These are phyloP conservation scores for Hydrocynus forskahlii DNA, from an alignment of 2,797 vertebrate genomes.

Conservation along the genomic window DNA sequence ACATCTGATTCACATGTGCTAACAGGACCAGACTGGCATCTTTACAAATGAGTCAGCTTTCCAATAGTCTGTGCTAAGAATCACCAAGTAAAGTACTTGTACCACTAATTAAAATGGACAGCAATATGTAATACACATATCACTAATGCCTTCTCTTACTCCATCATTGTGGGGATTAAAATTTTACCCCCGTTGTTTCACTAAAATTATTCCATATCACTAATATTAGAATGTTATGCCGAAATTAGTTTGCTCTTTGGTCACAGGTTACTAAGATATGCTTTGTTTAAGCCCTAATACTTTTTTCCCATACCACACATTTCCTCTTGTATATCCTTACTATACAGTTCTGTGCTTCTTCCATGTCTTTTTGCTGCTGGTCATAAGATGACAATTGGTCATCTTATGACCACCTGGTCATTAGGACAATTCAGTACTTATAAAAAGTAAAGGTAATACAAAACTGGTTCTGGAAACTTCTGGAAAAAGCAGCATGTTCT, in stretches of 20 bases:
- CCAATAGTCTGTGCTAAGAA: slow-evolving; percentile 3
- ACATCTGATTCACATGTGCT: slow-evolving; percentile 17
- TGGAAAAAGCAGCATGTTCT: slow-evolving; percentile 58
- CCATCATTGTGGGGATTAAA: neutral
- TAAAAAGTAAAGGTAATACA: slow-evolving; percentile 38
- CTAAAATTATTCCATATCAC: neutral
- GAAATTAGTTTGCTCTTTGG: slow-evolving; percentile 39
- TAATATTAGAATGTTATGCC: neutral
- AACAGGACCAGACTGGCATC: slow-evolving; percentile 2
- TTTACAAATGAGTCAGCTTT: neutral
- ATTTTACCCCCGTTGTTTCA: slow-evolving; percentile 4
- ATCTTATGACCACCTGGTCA: no score
- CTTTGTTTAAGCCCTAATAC: slow-evolving; percentile 13
- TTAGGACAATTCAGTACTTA: slow-evolving; percentile 36
- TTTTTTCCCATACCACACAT: neutral
- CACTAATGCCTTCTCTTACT: neutral
- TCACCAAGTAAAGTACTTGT: slow-evolving; percentile 20
- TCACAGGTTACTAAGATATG: slow-evolving; percentile 39
- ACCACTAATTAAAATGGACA: neutral
- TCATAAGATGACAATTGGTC: slow-evolving; percentile 38
- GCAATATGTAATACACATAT: neutral
- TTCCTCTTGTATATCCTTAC: neutral
- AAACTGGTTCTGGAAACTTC: slow-evolving; percentile 43
- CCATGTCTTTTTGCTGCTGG: slow-evolving; percentile 48
- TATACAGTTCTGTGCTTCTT: neutral